Evolutionary conservation across 2,797 vertebrate species (phyloP).

Genomic region (Botia almorhae): DNA sequence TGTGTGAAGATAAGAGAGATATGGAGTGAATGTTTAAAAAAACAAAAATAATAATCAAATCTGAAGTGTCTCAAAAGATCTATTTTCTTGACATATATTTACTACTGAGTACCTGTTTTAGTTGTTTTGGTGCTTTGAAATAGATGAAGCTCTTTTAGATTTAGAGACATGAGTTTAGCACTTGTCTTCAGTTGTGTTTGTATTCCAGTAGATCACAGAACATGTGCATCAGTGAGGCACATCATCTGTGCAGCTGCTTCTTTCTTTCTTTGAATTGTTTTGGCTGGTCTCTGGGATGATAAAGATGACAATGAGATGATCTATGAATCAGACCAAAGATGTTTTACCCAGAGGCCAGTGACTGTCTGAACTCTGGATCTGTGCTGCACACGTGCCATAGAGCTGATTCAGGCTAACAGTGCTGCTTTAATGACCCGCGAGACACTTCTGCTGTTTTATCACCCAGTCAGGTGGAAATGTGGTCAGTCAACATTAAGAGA

Average conservation of each 20-base stretch:
- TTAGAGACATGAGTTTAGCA: slow-evolving; percentile 80
- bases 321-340: slow-evolving; percentile 75
- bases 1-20: slow-evolving; percentile 56
- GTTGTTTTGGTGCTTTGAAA: slow-evolving; percentile 64
- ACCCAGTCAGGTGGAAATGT: slow-evolving; percentile 54
- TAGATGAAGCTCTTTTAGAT: slow-evolving; percentile 71
- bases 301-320: slow-evolving; percentile 64
- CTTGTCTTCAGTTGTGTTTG: slow-evolving; percentile 78
- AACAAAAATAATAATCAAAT: slow-evolving; percentile 71
- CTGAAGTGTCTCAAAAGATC: slow-evolving; percentile 80
- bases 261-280: slow-evolving; percentile 66
- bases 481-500: slow-evolving; percentile 59
- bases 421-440: slow-evolving; percentile 61
- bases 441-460: slow-evolving; percentile 70
- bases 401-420: slow-evolving; percentile 58
- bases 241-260: slow-evolving; percentile 85
- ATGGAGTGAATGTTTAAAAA: slow-evolving; percentile 57
- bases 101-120: slow-evolving; percentile 81
- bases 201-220: slow-evolving; percentile 52
- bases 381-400: no score
- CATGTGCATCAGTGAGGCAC: slow-evolving; percentile 79
- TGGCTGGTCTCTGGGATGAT: slow-evolving; percentile 66
- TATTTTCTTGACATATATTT: slow-evolving; percentile 82
- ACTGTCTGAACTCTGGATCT: background rate
- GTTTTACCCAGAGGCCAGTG: slow-evolving; percentile 41